Evolutionary conservation across 2,113 vertebrate species (phyloP), one percentile per base, ranked within the genome.

Genomic region (Fregetta grallaria): DNA sequence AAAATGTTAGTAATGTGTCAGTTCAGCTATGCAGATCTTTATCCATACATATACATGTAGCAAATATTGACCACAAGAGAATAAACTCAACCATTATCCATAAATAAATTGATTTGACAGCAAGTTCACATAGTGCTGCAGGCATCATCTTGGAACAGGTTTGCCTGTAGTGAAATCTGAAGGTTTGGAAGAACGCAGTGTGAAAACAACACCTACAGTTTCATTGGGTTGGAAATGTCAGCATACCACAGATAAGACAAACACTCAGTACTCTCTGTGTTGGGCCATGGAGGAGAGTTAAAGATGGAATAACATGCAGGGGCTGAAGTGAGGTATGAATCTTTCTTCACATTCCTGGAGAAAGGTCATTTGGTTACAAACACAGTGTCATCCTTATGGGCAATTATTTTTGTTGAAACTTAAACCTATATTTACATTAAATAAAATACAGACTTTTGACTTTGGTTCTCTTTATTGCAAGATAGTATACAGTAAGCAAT

Each of bases 121-220:
- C 89, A 94, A 96, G 95, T 92, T 97, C 94, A 85, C 67, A 38
- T 87, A 77, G 74, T 94, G 89, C 87, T 91, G 75, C 93, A 97
- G 94, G 97, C 89, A 96, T 83, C 87, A 71, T 95, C 91, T 96
- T 93, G 84, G 77, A 96, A 74, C 87, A 97, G 93, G 95, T 96
- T 95, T 96, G 84, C 58, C 83, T 95, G 56, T 49, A 94, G 88
- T 93, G 65, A 79, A 96, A 89, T 81, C 61, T 83, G 59, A 92
- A 92, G 67, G 18, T 93, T 86, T 92, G 71, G 88, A 96, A 72
- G 70, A 79, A 68, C 8, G 1, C 38, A 68, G 67, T 96, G 70
- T 94, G 91, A 92, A 87, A 94, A 90, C 49, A 86, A 50, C 85
- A 94, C 90, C 83, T 88, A 79, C 65, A 42, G 73, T 56, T 78